A percentile compares a stretch with the other conserved stretches of the same genome.
These are phyloP conservation scores for Ophion costatus DNA, from an alignment of 2,888 invertebrate genomes.

Conservation along the genomic window DNA sequence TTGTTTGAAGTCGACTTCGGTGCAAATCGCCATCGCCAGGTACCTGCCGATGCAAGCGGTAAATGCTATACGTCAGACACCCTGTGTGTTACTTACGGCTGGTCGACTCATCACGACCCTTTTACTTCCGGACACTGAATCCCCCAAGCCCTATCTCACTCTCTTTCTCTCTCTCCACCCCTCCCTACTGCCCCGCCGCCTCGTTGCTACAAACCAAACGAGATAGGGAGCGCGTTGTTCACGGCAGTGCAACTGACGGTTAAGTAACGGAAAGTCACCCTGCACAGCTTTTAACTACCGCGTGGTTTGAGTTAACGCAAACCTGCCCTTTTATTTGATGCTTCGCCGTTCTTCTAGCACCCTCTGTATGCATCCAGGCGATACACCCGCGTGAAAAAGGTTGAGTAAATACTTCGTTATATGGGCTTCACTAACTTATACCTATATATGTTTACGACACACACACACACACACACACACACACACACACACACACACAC, in stretches of 20 bases:
- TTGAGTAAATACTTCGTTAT: slow-evolving; percentile 13
- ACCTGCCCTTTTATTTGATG: slow-evolving; percentile 57
- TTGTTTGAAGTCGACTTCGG: not conserved
- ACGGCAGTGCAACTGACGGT: slow-evolving; percentile 51
- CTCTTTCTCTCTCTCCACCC: not conserved
- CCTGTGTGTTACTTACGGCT: slow-evolving; percentile 45
- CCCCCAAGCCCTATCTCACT: slow-evolving; percentile 28
- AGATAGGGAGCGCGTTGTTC: slow-evolving; percentile 42
- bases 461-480: not conserved
- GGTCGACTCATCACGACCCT: slow-evolving; percentile 56
- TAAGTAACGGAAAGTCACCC: slow-evolving; percentile 65
- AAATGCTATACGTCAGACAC: slow-evolving; percentile 35
- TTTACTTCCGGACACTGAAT: slow-evolving; percentile 62
- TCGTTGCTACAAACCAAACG: slow-evolving; percentile 24
- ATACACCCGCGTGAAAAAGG: not conserved
- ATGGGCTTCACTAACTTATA: not conserved
- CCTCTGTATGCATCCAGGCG: not conserved
- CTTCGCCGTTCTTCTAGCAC: slow-evolving; percentile 53
- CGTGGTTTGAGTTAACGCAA: slow-evolving; percentile 47
- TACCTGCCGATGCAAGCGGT: slow-evolving; percentile 25
- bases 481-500: not conserved
- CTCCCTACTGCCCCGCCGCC: not conserved
- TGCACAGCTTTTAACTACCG: slow-evolving; percentile 49
- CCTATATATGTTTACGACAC: not conserved
- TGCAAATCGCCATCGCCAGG: not conserved